Evolutionary conservation across 2,113 vertebrate genomes (phyloP).

Genomic region (Daphoenositta chrysoptera): DNA sequence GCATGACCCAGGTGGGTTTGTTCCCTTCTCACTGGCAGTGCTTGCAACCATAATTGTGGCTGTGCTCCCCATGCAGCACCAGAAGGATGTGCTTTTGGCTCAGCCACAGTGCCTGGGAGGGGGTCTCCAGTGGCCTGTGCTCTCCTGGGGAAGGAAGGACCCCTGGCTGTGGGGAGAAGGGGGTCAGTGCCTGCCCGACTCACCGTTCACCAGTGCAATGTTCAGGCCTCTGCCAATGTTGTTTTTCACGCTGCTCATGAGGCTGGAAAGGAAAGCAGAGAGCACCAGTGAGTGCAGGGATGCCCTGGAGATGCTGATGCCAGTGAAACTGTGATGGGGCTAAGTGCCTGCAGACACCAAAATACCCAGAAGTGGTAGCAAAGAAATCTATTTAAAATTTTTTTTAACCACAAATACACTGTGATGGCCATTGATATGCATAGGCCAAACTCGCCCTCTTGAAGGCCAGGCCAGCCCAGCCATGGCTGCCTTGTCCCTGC

Average conservation of each 20-base stretch:
- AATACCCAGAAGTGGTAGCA: neutral
- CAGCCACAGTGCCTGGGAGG: neutral
- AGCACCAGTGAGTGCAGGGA: neutral
- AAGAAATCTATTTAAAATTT: neutral
- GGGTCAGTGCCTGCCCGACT: neutral
- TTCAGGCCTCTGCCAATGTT: conserved; percentile 86
- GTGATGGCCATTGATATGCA: neutral
- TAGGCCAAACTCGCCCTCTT: neutral
- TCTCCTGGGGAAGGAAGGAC: neutral
- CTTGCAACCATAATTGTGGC: neutral
- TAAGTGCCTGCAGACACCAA: neutral
- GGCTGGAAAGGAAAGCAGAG: conserved; percentile 59
- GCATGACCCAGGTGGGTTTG: accelerated
- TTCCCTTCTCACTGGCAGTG: neutral
- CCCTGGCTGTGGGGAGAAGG: neutral
- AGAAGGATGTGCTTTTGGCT: neutral
- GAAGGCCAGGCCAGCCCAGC: neutral
- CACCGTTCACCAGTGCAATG: conserved; percentile 82
- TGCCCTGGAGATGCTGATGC: neutral
- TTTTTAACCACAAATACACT: neutral
- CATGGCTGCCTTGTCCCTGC: accelerated
- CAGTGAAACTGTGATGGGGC: neutral
- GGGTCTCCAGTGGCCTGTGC: neutral
- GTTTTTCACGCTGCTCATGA: conserved; percentile 82
- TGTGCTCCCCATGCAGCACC: neutral